Conservation (phyloP, 2,888 invertebrate genomes). For the Serripes groenlandicus region DNA sequence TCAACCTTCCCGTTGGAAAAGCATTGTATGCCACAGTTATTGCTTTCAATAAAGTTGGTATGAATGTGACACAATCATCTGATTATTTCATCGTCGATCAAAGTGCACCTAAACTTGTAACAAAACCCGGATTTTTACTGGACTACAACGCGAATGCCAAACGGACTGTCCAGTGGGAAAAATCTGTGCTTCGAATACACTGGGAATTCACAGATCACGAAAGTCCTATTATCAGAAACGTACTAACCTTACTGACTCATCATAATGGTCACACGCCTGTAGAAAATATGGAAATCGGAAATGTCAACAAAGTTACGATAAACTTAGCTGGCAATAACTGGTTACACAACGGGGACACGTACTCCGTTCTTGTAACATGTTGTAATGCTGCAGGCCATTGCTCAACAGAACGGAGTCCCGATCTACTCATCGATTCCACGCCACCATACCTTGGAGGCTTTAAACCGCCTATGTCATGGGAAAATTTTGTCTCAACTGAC, state of each 20-base stretch:
- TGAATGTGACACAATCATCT: constrained; percentile 36
- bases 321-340: constrained; percentile 35
- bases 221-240: constrained; percentile 58
- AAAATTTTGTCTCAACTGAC: background rate
- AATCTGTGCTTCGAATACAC: constrained; percentile 48
- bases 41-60: constrained; percentile 41
- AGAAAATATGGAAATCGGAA: constrained; percentile 49
- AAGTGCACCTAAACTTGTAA: constrained; percentile 31
- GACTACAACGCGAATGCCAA: background rate
- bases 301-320: constrained; percentile 48
- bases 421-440: constrained; percentile 68
- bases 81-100: constrained; percentile 49
- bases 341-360: constrained; percentile 64
- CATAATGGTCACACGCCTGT: constrained; percentile 60
- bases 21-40: constrained; percentile 55
- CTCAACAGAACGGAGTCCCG: constrained; percentile 43
- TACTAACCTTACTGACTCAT: constrained; percentile 52
- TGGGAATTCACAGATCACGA: constrained; percentile 62
- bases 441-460: constrained; percentile 75
- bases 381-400: constrained; percentile 72
- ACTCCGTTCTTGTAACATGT: constrained; percentile 52
- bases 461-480: constrained; percentile 60
- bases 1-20: constrained; percentile 37
- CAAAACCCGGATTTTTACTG: constrained; percentile 21
- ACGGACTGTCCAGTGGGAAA: constrained; percentile 50